Evolutionary conservation across 2,888 invertebrate genomes (phyloP).

Genomic region (Macrophya annulata): DNA sequence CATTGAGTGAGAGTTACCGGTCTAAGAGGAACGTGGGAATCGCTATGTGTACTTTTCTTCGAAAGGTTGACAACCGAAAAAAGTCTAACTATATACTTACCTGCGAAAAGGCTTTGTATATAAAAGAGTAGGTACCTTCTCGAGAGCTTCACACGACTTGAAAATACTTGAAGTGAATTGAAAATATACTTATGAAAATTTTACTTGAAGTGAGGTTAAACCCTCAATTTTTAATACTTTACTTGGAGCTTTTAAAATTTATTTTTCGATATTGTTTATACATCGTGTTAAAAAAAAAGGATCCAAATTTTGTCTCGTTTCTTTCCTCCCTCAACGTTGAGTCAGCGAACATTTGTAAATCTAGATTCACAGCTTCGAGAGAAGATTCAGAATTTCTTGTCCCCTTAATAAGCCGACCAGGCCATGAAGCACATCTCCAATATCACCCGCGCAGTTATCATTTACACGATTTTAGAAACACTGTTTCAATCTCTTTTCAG

Average conservation of each 20-base stretch:
- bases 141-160: background rate
- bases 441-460: slow-evolving; percentile 29
- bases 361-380: background rate
- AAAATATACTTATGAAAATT: background rate
- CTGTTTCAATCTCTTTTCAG: background rate
- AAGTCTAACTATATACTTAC: background rate
- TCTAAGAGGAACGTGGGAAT: background rate
- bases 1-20: too few species aligned
- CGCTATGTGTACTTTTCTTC: background rate
- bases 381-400: background rate
- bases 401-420: slow-evolving; percentile 14
- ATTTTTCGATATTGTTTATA: slow-evolving; percentile 10
- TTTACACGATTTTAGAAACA: slow-evolving; percentile 11
- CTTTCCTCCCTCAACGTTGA: background rate
- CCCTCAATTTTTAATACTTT: background rate
- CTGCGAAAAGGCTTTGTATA: background rate
- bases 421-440: slow-evolving; percentile 12
- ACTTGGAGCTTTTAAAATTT: too few species aligned
- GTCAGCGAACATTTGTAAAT: slow-evolving; percentile 25
- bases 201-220: background rate
- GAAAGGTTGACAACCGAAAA: background rate
- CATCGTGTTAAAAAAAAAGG: background rate
- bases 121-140: background rate
- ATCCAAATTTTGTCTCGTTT: background rate
- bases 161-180: background rate